These are phyloP conservation scores for Forbesichthys papilliferus DNA, from an alignment of 2,113 vertebrate species.

Conservation along the genomic window DNA sequence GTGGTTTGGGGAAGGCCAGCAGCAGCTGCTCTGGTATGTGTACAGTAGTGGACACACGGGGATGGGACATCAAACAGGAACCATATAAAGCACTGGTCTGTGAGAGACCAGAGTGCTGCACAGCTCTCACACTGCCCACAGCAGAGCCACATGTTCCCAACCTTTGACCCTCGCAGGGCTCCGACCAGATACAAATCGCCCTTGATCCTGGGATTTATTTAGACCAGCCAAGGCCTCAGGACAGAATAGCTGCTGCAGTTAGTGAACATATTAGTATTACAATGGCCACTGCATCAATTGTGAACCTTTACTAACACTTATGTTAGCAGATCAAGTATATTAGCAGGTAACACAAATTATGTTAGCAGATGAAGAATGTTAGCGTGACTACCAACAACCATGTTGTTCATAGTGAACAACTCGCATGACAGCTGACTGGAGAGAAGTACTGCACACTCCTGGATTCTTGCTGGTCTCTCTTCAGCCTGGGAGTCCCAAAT, in stretches of 20 bases:
- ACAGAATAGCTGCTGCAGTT: neutral
- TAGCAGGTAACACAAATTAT: too few species aligned
- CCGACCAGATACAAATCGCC: slow-evolving; percentile 41
- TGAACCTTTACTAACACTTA: too few species aligned
- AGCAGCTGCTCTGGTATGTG: slow-evolving; percentile 65
- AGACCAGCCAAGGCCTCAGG: neutral
- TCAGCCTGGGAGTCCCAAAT: slow-evolving; percentile 51
- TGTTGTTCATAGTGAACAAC: too few species aligned
- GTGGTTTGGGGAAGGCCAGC: slow-evolving; percentile 71
- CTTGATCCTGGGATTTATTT: slow-evolving; percentile 41
- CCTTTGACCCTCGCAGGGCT: slow-evolving; percentile 44
- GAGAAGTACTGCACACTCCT: neutral
- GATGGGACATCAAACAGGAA: slow-evolving; percentile 62
- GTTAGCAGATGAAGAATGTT: too few species aligned
- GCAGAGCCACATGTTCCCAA: slow-evolving; percentile 61
- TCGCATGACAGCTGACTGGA: neutral
- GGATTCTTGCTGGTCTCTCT: slow-evolving; percentile 10
- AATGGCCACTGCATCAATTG: too few species aligned
- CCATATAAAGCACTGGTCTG: slow-evolving; percentile 45
- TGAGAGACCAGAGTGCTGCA: slow-evolving; percentile 48
- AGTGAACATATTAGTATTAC: too few species aligned
- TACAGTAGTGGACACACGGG: slow-evolving; percentile 55
- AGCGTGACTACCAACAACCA: too few species aligned
- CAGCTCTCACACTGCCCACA: slow-evolving; percentile 43
- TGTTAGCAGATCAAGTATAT: too few species aligned